Percentiles rank a stretch among this genome's conserved stretches.
These are phyloP conservation scores for Dicentrarchus labrax DNA, from an alignment of 2,113 vertebrate species.

Conservation along the genomic window DNA sequence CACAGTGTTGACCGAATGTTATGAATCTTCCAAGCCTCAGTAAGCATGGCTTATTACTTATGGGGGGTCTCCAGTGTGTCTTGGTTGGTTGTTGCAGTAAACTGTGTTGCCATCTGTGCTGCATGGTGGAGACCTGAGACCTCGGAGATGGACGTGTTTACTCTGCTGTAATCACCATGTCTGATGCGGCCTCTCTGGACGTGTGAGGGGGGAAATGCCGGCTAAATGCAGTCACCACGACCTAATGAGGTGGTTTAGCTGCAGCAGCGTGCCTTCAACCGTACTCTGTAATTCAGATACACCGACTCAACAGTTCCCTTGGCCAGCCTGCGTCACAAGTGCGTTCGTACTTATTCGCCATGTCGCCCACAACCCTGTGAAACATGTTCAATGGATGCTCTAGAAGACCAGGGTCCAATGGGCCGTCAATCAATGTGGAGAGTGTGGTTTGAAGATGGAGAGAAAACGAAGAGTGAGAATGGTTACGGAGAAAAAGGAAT, in stretches of 20 bases:
- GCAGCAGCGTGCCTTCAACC: slow-evolving; percentile 63
- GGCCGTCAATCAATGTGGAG: slow-evolving; percentile 72
- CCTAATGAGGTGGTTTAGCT: slow-evolving; percentile 81
- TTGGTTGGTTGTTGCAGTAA: slow-evolving; percentile 59
- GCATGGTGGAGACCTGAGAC: slow-evolving; percentile 52
- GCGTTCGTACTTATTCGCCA: slow-evolving; percentile 69
- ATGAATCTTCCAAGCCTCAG: slow-evolving; percentile 27
- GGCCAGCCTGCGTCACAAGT: slow-evolving; percentile 80
- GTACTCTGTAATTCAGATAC: slow-evolving; percentile 80
- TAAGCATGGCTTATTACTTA: slow-evolving; percentile 48
- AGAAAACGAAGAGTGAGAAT: slow-evolving; percentile 20
- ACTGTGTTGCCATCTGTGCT: slow-evolving; percentile 46
- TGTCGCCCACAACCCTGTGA: slow-evolving; percentile 74
- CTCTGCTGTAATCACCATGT: slow-evolving; percentile 75
- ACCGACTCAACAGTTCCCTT: slow-evolving; percentile 67
- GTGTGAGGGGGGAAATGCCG: slow-evolving; percentile 75
- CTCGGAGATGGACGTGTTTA: slow-evolving; percentile 74
- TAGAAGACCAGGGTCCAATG: slow-evolving; percentile 54
- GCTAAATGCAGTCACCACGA: slow-evolving; percentile 78
- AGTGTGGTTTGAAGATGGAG: slow-evolving; percentile 69
- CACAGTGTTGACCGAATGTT: slow-evolving; percentile 42
- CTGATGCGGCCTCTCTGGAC: slow-evolving; percentile 75
- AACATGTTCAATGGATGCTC: slow-evolving; percentile 67
- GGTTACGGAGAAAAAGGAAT: slow-evolving; percentile 47
- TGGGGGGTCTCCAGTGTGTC: slow-evolving; percentile 36